Conservation (phyloP, 2,888 invertebrate genomes). For the Sepiola atlantica region DNA sequence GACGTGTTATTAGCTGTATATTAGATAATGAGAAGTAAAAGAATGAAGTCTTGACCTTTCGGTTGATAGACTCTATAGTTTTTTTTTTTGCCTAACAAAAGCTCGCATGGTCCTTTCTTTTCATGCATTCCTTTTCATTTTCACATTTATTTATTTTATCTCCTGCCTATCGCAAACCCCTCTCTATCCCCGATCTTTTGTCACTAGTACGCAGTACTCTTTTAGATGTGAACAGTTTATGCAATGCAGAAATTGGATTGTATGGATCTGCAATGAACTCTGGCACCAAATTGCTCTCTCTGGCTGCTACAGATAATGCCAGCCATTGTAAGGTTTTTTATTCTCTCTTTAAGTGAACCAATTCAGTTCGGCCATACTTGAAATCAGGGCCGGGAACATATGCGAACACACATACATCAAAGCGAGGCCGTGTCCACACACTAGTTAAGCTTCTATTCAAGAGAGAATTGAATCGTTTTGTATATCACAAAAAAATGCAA, state of each 20-base stretch:
- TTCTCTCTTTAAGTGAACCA: not conserved
- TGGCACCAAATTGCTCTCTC: constrained; percentile 14
- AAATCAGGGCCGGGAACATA: not conserved
- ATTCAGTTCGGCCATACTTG: not conserved
- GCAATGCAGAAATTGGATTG: not conserved
- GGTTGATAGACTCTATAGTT: not conserved
- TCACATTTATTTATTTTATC: not conserved
- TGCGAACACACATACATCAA: not conserved
- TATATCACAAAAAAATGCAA: not conserved
- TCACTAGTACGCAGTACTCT: not conserved
- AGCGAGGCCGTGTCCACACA: not conserved
- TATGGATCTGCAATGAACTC: constrained; percentile 14
- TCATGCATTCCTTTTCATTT: not conserved
- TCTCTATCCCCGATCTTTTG: not conserved
- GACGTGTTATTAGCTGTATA: not conserved
- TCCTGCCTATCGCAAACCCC: not conserved
- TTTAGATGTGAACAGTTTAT: not conserved
- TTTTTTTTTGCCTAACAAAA: not conserved
- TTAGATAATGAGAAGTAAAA: not conserved
- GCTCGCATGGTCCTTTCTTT: not conserved
- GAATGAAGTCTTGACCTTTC: constrained; percentile 2
- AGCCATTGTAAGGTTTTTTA: not conserved
- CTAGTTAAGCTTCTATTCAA: constrained; percentile 1
- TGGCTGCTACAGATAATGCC: not conserved
- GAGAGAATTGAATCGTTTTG: constrained; percentile 12